phyloP scores from a whole-genome alignment of 2,888 invertebrate species.

The Andrena praecox region DNA sequence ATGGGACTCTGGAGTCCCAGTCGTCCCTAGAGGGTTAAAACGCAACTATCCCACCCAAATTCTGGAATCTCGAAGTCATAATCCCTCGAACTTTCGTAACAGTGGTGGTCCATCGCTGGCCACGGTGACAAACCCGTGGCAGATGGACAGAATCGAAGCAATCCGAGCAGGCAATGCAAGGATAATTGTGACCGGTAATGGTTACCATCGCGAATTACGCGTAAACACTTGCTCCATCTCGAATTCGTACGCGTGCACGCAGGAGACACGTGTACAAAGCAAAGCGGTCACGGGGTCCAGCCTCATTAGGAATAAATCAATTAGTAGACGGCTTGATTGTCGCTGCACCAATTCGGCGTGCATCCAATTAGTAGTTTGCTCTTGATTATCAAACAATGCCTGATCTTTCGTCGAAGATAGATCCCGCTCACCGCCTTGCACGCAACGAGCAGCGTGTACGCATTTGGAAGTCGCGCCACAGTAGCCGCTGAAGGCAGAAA shows the following conservation, averaged over 20 bases:
- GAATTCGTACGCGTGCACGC: slow-evolving; percentile 42
- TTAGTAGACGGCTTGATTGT: slow-evolving; percentile 64
- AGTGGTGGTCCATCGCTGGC: not conserved
- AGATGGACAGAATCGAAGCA: not conserved
- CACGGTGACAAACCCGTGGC: not conserved
- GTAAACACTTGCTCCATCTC: slow-evolving; percentile 27
- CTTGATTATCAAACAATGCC: slow-evolving; percentile 62
- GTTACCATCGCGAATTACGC: slow-evolving; percentile 64
- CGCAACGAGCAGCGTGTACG: not conserved
- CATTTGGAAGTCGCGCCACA: too few species aligned
- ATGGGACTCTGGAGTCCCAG: too few species aligned
- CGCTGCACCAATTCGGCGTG: slow-evolving; percentile 56
- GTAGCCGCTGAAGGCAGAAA: too few species aligned
- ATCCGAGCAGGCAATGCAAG: not conserved
- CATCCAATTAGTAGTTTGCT: slow-evolving; percentile 59
- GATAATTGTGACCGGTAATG: slow-evolving; percentile 19
- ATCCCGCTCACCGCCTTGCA: not conserved
- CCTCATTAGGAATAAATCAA: slow-evolving; percentile 74
- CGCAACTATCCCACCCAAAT: too few species aligned
- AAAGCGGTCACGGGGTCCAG: slow-evolving; percentile 45
- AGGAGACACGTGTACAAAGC: slow-evolving; percentile 46
- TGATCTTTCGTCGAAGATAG: slow-evolving; percentile 45
- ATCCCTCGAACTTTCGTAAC: too few species aligned
- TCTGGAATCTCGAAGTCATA: too few species aligned
- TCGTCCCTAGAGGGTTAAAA: too few species aligned